These are phyloP conservation scores for Polymixis flavicincta DNA, from an alignment of 2,888 invertebrate species.

Conservation along the genomic window DNA sequence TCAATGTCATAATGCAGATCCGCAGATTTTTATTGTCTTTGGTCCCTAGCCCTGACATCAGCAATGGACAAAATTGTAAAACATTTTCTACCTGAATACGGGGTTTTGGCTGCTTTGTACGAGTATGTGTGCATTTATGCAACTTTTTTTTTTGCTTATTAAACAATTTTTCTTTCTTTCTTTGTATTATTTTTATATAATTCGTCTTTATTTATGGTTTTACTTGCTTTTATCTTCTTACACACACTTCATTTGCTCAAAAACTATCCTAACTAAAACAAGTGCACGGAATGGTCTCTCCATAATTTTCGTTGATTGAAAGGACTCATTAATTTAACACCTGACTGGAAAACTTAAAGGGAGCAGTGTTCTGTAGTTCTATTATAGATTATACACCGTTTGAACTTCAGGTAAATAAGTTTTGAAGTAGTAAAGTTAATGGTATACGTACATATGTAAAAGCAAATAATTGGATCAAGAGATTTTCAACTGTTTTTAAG, in stretches of 20 bases:
- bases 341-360: conserved; percentile 42
- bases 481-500: neutral
- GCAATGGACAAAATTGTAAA: too few relatives aligned
- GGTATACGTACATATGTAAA: neutral
- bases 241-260: neutral
- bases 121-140: too few relatives aligned
- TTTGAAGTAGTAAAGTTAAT: neutral
- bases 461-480: neutral
- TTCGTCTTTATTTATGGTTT: too few relatives aligned
- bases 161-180: too few relatives aligned
- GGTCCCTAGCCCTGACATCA: too few relatives aligned
- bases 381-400: neutral
- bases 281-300: conserved; percentile 66
- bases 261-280: conserved; percentile 25
- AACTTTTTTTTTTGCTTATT: too few relatives aligned
- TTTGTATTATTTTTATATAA: neutral
- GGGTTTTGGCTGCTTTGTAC: too few relatives aligned
- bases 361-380: neutral
- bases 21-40: too few relatives aligned
- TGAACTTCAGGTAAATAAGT: neutral
- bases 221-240: neutral
- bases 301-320: conserved; percentile 72
- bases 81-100: too few relatives aligned
- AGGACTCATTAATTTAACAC: conserved; percentile 50
- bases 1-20: too few relatives aligned